These are phyloP conservation scores for Drosophila prostipennis DNA, from an alignment of 2,888 invertebrate genomes.

Conservation along the genomic window DNA sequence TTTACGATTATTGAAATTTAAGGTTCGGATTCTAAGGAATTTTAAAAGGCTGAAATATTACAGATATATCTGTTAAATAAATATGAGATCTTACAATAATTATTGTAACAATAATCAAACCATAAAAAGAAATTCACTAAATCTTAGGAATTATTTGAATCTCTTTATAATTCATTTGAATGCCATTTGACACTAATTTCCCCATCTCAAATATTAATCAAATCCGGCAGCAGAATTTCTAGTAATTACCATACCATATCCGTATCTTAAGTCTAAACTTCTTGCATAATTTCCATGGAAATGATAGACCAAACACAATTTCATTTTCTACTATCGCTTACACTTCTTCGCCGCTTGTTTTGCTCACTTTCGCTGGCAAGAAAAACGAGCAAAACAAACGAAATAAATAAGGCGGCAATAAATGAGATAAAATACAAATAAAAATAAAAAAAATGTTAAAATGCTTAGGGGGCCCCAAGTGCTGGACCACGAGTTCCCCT, in stretches of 20 bases:
- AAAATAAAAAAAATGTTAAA: slow-evolving; percentile 14
- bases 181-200: background rate
- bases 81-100: too few species aligned
- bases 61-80: too few species aligned
- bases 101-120: too few species aligned
- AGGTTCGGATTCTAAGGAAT: background rate
- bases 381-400: slow-evolving; percentile 20
- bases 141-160: too few species aligned
- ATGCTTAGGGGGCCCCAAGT: slow-evolving; percentile 16
- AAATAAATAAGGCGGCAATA: slow-evolving; percentile 41
- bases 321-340: slow-evolving; percentile 20
- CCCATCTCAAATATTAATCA: background rate
- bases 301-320: slow-evolving; percentile 19
- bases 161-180: background rate
- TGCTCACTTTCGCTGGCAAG: slow-evolving; percentile 30
- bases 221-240: slow-evolving; percentile 10
- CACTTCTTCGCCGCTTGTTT: slow-evolving; percentile 4
- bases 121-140: too few species aligned
- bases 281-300: slow-evolving; percentile 34
- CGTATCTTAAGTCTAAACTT: slow-evolving; percentile 16
- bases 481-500: slow-evolving; percentile 5
- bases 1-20: slow-evolving; percentile 12
- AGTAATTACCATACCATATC: slow-evolving; percentile 7
- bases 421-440: slow-evolving; percentile 26
- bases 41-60: background rate